Base-by-base conservation (phyloP, 2,888 invertebrate genomes). In the Nymphalis c-album region DNA sequence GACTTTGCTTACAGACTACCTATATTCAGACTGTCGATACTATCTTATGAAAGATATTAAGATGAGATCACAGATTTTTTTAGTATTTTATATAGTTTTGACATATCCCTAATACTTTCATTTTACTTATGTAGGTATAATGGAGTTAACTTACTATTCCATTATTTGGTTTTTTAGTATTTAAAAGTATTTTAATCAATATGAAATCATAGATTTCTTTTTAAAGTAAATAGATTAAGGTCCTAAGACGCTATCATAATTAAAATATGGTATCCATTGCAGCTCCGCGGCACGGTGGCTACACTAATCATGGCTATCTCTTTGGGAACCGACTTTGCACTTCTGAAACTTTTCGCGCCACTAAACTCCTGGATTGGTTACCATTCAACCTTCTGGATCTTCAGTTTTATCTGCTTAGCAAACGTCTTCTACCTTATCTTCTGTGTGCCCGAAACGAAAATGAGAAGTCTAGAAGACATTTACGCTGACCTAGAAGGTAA, bases 381-480 rank as follows among this genome's bases (percentile, higher is more conserved):
- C 47, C 93, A 95, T 77, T 95, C 94, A 35, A 95, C 96, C 0
- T 98, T 98, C 88, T 97, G 96, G 95, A 78, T 97, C 57, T 98
- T 98, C 86, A 95, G 96, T 10, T 75, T 90, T 5, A 93, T 97
- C 71, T 96, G 97, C 78, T 81, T 95, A 0, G 70, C 95, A 1
- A 96, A 96, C 65, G 90, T 97, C n/a, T 91, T 96, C 77, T 98
- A 98, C 87, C 95, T 97, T 0, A 94, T 96, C 73, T 89, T 95
- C 77, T 96, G 93, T 81, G 97, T 98, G n/a, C 98, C 98, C 2
- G 98, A 99, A 88, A 99, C 98, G 0, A 96, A 97, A 81, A 98
- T 97, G 75, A 95, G 96, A 80, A 96, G 95, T 60, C 92, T 98
- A 66, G 97, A 98, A 85, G 98, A 98, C 75, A 98, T 99, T 78